Percentiles rank a stretch among this genome's conserved stretches.
Conservation (phyloP, 2,797 vertebrate species). For the Thamnophis elegans region DNA sequence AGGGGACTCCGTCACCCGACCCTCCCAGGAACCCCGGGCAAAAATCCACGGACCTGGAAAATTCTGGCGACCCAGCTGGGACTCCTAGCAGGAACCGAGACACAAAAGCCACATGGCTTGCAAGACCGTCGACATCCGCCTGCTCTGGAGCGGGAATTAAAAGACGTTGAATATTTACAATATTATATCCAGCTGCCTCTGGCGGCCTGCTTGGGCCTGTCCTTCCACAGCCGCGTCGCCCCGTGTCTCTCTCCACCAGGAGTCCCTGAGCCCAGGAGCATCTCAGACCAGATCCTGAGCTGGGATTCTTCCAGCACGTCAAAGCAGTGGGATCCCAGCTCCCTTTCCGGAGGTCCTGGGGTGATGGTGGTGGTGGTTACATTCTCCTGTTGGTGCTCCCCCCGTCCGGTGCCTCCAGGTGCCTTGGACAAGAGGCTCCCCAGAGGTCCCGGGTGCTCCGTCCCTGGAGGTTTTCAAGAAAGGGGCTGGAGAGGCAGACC, state of each 20-base stretch:
- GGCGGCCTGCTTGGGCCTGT: not conserved
- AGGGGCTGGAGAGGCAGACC: not conserved
- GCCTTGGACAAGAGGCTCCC: not conserved
- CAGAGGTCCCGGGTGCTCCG: not conserved
- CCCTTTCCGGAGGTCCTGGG: not conserved
- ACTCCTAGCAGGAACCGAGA: not conserved
- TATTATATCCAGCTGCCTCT: not conserved
- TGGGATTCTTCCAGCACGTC: not conserved
- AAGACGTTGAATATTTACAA: not conserved
- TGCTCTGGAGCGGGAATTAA: not conserved
- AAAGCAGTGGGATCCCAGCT: not conserved
- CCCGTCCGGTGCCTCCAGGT: not conserved
- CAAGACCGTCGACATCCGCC: not conserved
- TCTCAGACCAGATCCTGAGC: not conserved
- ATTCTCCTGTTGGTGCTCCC: not conserved
- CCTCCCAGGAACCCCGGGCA: not conserved
- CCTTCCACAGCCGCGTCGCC: not conserved
- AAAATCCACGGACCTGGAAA: fast-evolving
- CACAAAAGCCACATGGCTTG: not conserved
- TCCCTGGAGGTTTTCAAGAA: not conserved
- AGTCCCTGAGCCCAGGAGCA: not conserved
- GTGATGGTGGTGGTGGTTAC: too few relatives aligned
- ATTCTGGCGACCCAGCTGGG: not conserved
- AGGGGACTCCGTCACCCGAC: not conserved
- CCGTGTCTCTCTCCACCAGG: not conserved